Percentiles rank a stretch among this genome's conserved stretches.
These are phyloP conservation scores for Pristionchus pacificus DNA, from an alignment of 1,140 invertebrate species.

Conservation along the genomic window DNA sequence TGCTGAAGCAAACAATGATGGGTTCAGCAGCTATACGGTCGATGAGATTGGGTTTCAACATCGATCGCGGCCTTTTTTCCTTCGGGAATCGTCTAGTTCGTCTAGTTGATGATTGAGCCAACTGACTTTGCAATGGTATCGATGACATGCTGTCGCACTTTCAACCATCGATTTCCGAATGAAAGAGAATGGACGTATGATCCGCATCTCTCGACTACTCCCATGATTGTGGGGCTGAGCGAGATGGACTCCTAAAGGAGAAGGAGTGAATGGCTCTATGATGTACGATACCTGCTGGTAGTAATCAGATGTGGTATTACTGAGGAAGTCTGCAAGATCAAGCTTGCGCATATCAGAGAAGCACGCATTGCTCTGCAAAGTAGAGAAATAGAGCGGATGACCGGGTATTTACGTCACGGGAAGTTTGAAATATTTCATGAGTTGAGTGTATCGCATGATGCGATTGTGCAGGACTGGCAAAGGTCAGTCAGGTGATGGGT, in stretches of 20 bases:
- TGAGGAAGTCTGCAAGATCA: constrained; percentile 15
- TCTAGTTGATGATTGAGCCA: no score
- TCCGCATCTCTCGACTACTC: constrained; percentile 26
- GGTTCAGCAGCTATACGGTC: no score
- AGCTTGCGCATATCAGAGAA: constrained; percentile 14
- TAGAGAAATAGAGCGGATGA: background rate
- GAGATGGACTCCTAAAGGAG: constrained; percentile 3
- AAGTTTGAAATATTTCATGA: no score
- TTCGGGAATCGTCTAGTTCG: no score
- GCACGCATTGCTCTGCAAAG: constrained; percentile 8
- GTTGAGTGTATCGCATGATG: background rate
- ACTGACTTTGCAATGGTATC: constrained; percentile 11
- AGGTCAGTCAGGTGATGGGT: no score
- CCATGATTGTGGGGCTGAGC: constrained; percentile 15
- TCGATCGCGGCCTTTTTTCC: no score
- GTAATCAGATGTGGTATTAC: constrained; percentile 8
- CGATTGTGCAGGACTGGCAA: background rate
- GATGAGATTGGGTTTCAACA: no score
- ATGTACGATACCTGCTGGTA: constrained; percentile 4
- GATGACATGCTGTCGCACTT: constrained; percentile 20
- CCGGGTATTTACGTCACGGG: no score
- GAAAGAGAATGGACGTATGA: constrained; percentile 9
- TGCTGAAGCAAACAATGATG: no score
- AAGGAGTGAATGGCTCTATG: background rate
- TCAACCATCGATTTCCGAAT: constrained; percentile 28